phyloP scores from a whole-genome alignment of 2,888 invertebrate species.

The Epirrhoe tristata region DNA sequence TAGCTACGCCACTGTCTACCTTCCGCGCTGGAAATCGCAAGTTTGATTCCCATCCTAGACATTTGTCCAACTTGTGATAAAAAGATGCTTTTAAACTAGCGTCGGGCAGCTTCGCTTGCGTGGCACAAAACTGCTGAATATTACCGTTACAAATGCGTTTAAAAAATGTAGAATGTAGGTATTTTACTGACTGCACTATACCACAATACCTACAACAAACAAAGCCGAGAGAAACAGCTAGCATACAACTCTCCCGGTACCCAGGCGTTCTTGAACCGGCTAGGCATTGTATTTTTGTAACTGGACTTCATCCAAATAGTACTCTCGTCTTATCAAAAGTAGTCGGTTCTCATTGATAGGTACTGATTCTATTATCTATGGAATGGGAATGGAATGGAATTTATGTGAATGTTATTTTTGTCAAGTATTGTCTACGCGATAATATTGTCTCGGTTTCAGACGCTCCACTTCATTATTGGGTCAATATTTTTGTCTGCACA shows the following conservation, averaged over 20 bases:
- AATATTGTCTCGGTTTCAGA: slow-evolving; percentile 25
- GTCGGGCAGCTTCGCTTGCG: too few species aligned
- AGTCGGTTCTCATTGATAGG: slow-evolving; percentile 47
- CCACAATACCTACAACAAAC: too few species aligned
- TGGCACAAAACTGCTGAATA: too few species aligned
- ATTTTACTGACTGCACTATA: too few species aligned
- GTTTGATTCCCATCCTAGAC: too few species aligned
- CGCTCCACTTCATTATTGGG: slow-evolving; percentile 11
- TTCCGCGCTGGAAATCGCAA: too few species aligned
- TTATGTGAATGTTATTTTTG: slow-evolving; percentile 38
- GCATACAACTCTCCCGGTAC: slow-evolving; percentile 41
- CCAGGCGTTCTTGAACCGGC: slow-evolving; percentile 72
- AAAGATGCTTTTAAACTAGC: too few species aligned
- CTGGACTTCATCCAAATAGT: slow-evolving; percentile 81
- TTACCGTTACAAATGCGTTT: too few species aligned
- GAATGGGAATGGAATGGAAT: slow-evolving; percentile 34
- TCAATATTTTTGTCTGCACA: slow-evolving; percentile 3
- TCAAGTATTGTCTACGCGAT: slow-evolving; percentile 29
- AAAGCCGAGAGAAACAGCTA: not conserved
- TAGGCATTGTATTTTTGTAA: slow-evolving; percentile 82
- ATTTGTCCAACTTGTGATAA: too few species aligned
- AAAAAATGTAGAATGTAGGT: too few species aligned
- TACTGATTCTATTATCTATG: slow-evolving; percentile 37
- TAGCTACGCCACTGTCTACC: too few species aligned
- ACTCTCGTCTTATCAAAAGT: slow-evolving; percentile 71